These are phyloP conservation scores for Microvelia longipes DNA, from an alignment of 1,140 invertebrate genomes.

Conservation along the genomic window DNA sequence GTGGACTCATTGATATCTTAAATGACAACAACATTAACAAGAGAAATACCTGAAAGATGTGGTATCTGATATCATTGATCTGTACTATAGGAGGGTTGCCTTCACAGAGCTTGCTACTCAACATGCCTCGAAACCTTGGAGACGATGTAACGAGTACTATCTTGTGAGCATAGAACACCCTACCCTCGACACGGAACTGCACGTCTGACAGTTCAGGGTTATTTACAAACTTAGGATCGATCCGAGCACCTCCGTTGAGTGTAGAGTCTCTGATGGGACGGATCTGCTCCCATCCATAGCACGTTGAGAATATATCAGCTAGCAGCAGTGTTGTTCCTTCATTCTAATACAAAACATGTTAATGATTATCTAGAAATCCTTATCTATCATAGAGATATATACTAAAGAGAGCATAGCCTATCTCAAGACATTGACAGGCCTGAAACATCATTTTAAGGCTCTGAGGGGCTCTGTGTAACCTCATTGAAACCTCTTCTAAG, in stretches of 20 bases:
- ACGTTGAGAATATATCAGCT: constrained; percentile 77
- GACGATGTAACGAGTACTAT: constrained; percentile 83
- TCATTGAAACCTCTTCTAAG: no score
- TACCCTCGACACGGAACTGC: constrained; percentile 75
- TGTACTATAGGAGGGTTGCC: constrained; percentile 67
- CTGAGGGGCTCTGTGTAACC: no score
- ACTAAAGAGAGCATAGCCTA: no score
- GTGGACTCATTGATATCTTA: no score
- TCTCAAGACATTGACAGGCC: no score
- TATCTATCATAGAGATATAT: no score
- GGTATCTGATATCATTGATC: constrained; percentile 82
- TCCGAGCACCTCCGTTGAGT: constrained; percentile 51
- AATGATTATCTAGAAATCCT: no score
- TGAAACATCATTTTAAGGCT: no score
- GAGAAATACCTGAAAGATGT: constrained; percentile 69
- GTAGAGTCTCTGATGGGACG: constrained; percentile 57
- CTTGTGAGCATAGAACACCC: constrained; percentile 86
- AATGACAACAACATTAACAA: no score
- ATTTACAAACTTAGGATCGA: constrained; percentile 82
- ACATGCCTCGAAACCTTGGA: constrained; percentile 67
- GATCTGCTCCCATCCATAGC: constrained; percentile 72
- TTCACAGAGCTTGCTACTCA: constrained; percentile 60
- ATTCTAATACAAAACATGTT: constrained; percentile 40
- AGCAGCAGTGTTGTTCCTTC: constrained; percentile 72
- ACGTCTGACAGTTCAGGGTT: constrained; percentile 82